Evolutionary conservation across 2,888 invertebrate genomes (phyloP).

Genomic region (Anthrax anthrax): DNA sequence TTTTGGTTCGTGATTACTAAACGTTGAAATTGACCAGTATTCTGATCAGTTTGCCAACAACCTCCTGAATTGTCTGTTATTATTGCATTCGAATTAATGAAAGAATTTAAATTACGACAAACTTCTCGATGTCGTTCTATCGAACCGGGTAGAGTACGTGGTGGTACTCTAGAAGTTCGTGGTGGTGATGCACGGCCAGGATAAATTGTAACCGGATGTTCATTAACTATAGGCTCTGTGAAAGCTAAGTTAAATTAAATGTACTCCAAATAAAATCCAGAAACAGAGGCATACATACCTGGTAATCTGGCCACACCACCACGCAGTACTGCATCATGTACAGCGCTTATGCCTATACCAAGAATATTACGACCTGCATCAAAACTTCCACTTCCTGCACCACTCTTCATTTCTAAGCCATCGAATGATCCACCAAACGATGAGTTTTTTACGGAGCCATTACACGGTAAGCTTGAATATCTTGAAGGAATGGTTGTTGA

Average conservation of each 20-base stretch:
- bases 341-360: conserved; percentile 34
- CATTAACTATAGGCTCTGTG: conserved; percentile 37
- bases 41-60: conserved; percentile 1
- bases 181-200: conserved; percentile 36
- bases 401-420: conserved; percentile 10
- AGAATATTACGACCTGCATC: conserved; percentile 28
- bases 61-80: conserved; percentile 1
- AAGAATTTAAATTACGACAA: conserved; percentile 39
- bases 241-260: conserved; percentile 2
- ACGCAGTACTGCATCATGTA: conserved; percentile 33
- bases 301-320: conserved; percentile 32
- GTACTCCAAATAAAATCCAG: too few species aligned
- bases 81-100: neutral
- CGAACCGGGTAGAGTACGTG: conserved; percentile 53
- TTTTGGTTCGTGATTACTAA: conserved; percentile 21
- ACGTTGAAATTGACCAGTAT: conserved; percentile 2
- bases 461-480: conserved; percentile 35
- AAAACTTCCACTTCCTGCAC: conserved; percentile 21
- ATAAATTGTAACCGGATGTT: conserved; percentile 52
- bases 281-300: too few species aligned
- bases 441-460: conserved; percentile 21
- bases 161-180: conserved; percentile 41
- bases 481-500: conserved; percentile 26
- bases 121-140: conserved; percentile 69
- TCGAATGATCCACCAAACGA: conserved; percentile 8